Evolutionary conservation across 92 coral and sea anemone genomes (phyloP).

Genomic region (Porites cylindrica): DNA sequence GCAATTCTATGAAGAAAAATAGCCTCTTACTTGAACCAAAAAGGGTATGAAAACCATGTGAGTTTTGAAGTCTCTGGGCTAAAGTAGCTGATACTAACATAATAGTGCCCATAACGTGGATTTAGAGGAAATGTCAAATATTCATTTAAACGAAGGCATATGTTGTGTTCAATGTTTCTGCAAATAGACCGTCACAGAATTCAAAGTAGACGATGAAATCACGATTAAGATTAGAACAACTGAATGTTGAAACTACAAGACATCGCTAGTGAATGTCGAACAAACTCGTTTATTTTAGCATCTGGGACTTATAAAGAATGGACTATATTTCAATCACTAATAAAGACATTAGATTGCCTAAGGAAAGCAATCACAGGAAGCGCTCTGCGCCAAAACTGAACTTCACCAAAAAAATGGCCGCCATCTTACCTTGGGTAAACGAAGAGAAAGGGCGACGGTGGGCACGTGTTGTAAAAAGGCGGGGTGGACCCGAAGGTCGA

Average conservation of each 20-base stretch:
- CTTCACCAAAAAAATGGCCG: conserved; percentile 56
- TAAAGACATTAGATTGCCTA: neutral
- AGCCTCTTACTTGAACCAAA: too few relatives aligned
- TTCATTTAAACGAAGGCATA: neutral
- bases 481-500: conserved; percentile 88
- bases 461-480: conserved; percentile 93
- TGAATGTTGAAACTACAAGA: neutral
- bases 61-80: neutral
- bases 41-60: too few relatives aligned
- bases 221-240: neutral
- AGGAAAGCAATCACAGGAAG: neutral
- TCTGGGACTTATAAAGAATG: neutral
- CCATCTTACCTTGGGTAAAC: conserved; percentile 90
- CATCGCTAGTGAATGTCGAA: neutral
- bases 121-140: neutral
- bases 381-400: neutral
- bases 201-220: neutral
- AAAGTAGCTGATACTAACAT: too few relatives aligned
- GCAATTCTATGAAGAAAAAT: too few relatives aligned
- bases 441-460: conserved; percentile 82
- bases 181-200: neutral
- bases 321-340: neutral
- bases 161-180: neutral
- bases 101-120: neutral
- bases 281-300: neutral